Base-by-base conservation (phyloP, 2,888 invertebrate genomes). In the Acrobasis consociella region DNA sequence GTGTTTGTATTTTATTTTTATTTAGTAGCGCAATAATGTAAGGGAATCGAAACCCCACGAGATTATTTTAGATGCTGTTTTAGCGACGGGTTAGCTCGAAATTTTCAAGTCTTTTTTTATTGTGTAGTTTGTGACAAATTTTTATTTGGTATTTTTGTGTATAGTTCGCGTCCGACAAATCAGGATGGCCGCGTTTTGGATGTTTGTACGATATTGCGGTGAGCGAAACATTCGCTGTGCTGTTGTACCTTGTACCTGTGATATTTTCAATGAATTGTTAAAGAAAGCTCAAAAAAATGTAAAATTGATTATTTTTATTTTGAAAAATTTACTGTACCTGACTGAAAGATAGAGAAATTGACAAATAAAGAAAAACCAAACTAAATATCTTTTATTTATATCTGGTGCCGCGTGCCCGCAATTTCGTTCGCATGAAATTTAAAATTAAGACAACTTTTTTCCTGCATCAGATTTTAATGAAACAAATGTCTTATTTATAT, bases 301-400 rank as follows among this genome's bases (percentile, higher is more conserved):
- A 85, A 86, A 91, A 90, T 83, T 80, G 49, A 56, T 22, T 64
- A 69, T 74, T 77, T 78, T 78, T 80, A 80, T 80, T 78, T 71
- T 77, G 82, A 82, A 88, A 90, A 91, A 90, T 87, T 89, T 86
- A 89, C 80, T 81, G 89, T 91, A 87, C 81, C 75, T 76, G 75
- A 82, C 69, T 72, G 80, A 81, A 81, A 81, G 74, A 79, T 80
- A 74, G 80, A 82, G 81, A 89, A 89, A 88, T 86, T 85, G 70
- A 86, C 85, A 88, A 90, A 89, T 89, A 90, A 86, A 89, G 86
- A 82, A 88, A 81, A 88, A 81, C 68, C 62, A 59, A 63, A 76
- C 73, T 73, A 69, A 70, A 69, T 64, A 69, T 60, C 63, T 22
- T 65, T 71, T 63, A 68, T 80, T 80, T 82, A 66, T 60, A n/a